These are phyloP conservation scores for Orchestia grillus DNA, from an alignment of 1,140 invertebrate species.

Conservation along the genomic window DNA sequence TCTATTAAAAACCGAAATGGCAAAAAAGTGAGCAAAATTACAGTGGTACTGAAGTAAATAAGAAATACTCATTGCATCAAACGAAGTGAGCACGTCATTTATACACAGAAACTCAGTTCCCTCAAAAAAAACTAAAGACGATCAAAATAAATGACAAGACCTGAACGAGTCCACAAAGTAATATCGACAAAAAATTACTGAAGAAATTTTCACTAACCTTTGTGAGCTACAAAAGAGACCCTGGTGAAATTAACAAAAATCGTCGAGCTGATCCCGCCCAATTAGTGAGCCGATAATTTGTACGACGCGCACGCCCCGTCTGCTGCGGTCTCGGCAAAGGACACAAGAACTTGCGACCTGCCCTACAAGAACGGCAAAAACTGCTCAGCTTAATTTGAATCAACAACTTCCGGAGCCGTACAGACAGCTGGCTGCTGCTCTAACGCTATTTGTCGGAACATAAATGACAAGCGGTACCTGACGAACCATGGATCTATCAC, in stretches of 20 bases:
- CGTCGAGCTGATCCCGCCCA: background rate
- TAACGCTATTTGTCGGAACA: background rate
- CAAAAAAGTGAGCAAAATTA: no score
- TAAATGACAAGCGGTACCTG: background rate
- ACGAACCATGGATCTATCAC: background rate
- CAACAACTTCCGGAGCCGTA: slow-evolving; percentile 40
- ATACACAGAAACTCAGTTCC: no score
- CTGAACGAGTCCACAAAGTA: no score
- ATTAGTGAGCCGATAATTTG: slow-evolving; percentile 18
- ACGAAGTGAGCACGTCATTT: no score
- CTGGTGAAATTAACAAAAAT: background rate
- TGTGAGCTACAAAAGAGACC: background rate
- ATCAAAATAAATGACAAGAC: no score
- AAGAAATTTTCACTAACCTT: no score
- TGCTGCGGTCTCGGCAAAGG: background rate
- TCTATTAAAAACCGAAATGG: no score
- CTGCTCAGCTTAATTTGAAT: slow-evolving; percentile 31
- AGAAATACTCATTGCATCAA: no score
- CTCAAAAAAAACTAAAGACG: no score
- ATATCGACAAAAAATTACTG: no score
- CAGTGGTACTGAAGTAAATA: no score
- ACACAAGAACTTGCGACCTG: background rate
- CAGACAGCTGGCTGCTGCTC: background rate
- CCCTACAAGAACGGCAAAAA: background rate
- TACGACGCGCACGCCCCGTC: background rate